Conservation (phyloP, 2,888 invertebrate species). For the Eupithecia inturbata region DNA sequence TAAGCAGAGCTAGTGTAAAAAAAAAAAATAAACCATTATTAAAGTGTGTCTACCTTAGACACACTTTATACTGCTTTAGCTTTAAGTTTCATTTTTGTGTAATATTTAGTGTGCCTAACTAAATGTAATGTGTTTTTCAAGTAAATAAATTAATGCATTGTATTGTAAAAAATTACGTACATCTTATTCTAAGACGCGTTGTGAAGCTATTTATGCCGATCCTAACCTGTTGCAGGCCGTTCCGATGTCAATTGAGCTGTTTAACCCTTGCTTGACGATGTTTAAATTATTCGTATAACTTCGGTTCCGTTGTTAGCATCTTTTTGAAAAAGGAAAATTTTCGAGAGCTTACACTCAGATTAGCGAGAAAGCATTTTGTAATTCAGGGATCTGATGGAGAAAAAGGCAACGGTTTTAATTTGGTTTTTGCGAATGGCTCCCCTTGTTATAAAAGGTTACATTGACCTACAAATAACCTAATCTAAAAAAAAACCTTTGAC, state of each 20-base stretch:
- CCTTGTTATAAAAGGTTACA: neutral
- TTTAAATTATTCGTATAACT: conserved; percentile 36
- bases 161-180: too few species aligned
- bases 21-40: too few species aligned
- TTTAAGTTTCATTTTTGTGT: too few species aligned
- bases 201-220: conserved; percentile 1
- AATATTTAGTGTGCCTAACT: too few species aligned
- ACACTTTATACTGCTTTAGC: too few species aligned
- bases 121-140: too few species aligned
- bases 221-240: conserved; percentile 36
- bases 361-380: conserved; percentile 17
- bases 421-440: neutral
- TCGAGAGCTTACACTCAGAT: conserved; percentile 1
- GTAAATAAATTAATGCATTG: too few species aligned
- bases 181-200: neutral
- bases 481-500: neutral
- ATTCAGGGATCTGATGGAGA: conserved; percentile 6
- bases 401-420: neutral
- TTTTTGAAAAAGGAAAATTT: conserved; percentile 18
- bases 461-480: neutral
- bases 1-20: too few species aligned
- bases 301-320: conserved; percentile 24
- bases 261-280: conserved; percentile 35
- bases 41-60: too few species aligned
- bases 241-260: conserved; percentile 38